These are phyloP conservation scores for Procambarus clarkii DNA, from an alignment of 1,140 invertebrate species.

Conservation along the genomic window DNA sequence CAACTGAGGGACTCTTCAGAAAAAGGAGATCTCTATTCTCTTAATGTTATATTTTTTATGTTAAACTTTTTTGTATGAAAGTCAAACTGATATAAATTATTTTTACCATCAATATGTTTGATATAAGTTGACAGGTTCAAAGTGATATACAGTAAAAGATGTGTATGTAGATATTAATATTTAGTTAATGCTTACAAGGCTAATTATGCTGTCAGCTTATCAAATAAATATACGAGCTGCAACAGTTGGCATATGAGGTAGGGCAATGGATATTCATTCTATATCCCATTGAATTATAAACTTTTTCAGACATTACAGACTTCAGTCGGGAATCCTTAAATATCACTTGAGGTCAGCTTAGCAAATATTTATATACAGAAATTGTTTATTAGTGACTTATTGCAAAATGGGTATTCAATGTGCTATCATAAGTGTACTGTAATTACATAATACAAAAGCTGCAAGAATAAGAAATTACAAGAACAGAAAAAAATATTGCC, in stretches of 20 bases:
- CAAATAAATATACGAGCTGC: neutral
- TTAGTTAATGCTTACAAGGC: neutral
- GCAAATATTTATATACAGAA: constrained; percentile 5
- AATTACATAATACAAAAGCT: neutral
- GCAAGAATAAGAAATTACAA: neutral
- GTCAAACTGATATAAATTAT: no score
- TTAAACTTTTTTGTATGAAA: no score
- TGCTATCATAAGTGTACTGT: neutral
- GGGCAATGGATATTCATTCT: neutral
- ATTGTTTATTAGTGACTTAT: neutral
- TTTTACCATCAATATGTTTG: no score
- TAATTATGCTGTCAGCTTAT: neutral
- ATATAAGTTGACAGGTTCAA: no score
- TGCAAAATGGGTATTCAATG: neutral
- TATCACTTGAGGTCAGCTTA: constrained; percentile 61
- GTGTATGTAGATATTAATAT: neutral
- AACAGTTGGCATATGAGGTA: neutral
- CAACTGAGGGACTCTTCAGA: no score
- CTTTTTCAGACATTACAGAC: constrained; percentile 37
- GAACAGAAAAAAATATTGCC: neutral
- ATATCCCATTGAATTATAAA: neutral
- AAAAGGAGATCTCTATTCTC: no score
- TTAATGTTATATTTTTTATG: no score
- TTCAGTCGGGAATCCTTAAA: constrained; percentile 58
- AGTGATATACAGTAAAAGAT: no score